Conservation (phyloP, 2,888 invertebrate species). For the Apamea epomidion region DNA sequence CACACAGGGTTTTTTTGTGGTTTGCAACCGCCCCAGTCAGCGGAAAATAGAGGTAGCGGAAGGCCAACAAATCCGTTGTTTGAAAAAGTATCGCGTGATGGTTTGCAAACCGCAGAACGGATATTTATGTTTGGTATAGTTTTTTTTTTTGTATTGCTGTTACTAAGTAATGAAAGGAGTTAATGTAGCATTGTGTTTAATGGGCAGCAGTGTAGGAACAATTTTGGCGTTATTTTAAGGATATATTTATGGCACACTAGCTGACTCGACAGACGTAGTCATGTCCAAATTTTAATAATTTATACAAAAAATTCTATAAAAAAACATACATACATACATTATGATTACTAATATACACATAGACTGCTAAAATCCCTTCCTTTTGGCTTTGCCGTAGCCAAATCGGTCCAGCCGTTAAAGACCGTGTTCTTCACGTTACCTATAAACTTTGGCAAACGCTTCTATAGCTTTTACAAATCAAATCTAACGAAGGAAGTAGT, state of each 20-base stretch:
- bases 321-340: not conserved
- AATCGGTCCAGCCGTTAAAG: no score
- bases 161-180: not conserved
- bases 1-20: not conserved
- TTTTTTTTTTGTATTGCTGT: not conserved
- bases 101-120: not conserved
- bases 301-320: not conserved
- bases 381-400: not conserved
- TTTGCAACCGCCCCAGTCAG: not conserved
- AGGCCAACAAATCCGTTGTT: constrained; percentile 11
- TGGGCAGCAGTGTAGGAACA: no score
- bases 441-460: no score
- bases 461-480: no score
- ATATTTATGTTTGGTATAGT: not conserved
- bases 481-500: no score
- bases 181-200: not conserved
- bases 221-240: not conserved
- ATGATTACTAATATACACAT: no score
- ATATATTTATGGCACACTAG: not conserved
- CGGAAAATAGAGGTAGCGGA: not conserved
- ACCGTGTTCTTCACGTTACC: no score
- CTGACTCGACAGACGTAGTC: not conserved
- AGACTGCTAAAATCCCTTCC: not conserved
- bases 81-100: constrained; percentile 26
- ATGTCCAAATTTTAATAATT: not conserved